Evolutionary conservation across 1,140 invertebrate genomes (phyloP).

Genomic region (Uloborus diversus): DNA sequence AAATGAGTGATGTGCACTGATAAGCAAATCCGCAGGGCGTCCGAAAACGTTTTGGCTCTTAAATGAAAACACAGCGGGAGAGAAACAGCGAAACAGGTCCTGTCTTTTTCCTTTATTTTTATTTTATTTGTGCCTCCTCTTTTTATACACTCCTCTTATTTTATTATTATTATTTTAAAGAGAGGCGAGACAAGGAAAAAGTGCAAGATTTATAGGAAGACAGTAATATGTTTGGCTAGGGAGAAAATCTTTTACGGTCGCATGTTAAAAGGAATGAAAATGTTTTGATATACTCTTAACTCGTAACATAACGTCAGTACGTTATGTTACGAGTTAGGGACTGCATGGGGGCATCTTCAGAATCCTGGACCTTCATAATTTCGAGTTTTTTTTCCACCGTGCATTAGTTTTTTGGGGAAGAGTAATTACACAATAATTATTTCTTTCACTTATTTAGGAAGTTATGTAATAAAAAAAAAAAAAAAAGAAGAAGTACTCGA

Average conservation of each 20-base stretch:
- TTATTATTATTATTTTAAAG: neutral
- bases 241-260: neutral
- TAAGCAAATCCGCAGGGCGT: conserved; percentile 41
- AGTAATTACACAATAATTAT: too few species aligned
- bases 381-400: too few species aligned
- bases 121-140: neutral
- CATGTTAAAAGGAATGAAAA: neutral
- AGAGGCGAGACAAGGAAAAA: neutral
- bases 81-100: conserved; percentile 15
- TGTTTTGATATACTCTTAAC: too few species aligned
- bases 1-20: conserved; percentile 41
- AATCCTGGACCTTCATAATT: too few species aligned
- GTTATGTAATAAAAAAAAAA: too few species aligned
- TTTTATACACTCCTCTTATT: neutral
- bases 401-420: too few species aligned
- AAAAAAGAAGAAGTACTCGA: too few species aligned
- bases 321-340: too few species aligned
- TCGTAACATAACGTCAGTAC: too few species aligned
- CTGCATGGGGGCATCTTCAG: too few species aligned
- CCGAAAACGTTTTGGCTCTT: conserved; percentile 39
- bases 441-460: too few species aligned
- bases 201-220: neutral
- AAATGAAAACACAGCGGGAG: conserved; percentile 50
- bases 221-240: neutral
- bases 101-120: neutral